phyloP scores from a whole-genome alignment of 2,113 vertebrate species.

The human (Homo sapiens) region DNA sequence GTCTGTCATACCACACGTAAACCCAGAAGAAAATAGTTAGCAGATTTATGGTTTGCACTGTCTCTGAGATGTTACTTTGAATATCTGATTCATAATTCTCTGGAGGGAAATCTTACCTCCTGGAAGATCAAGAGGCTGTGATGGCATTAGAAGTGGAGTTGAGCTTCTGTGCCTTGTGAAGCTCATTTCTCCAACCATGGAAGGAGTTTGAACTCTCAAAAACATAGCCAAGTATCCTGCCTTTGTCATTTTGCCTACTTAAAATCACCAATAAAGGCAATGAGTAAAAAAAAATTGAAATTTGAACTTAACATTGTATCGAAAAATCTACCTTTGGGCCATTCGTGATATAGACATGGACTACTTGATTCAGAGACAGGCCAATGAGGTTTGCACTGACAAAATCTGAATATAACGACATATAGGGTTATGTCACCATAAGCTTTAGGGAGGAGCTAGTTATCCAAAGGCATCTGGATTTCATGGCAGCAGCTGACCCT shows the following conservation, averaged over 20 bases:
- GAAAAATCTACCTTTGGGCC: background rate
- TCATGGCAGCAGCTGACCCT: background rate
- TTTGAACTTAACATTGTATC: background rate
- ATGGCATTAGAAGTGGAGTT: background rate
- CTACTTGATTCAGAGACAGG: background rate
- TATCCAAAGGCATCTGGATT: background rate
- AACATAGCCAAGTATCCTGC: background rate
- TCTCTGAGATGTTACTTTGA: constrained; percentile 65
- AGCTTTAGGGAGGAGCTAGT: background rate
- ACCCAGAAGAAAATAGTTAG: constrained; percentile 62
- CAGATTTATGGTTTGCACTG: constrained; percentile 53
- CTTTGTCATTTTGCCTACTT: background rate
- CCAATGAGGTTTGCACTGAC: background rate
- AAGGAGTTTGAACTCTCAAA: background rate
- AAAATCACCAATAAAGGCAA: background rate
- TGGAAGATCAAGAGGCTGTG: background rate
- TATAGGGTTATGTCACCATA: background rate
- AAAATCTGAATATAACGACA: background rate
- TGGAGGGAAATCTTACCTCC: constrained; percentile 40
- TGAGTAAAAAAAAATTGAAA: background rate
- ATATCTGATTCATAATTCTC: constrained; percentile 59
- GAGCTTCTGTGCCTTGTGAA: background rate
- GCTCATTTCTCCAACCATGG: background rate
- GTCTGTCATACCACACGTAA: constrained; percentile 50
- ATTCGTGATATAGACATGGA: background rate